phyloP scores from a whole-genome alignment of 1,140 invertebrate species.

The Drosophila prosaltans region DNA sequence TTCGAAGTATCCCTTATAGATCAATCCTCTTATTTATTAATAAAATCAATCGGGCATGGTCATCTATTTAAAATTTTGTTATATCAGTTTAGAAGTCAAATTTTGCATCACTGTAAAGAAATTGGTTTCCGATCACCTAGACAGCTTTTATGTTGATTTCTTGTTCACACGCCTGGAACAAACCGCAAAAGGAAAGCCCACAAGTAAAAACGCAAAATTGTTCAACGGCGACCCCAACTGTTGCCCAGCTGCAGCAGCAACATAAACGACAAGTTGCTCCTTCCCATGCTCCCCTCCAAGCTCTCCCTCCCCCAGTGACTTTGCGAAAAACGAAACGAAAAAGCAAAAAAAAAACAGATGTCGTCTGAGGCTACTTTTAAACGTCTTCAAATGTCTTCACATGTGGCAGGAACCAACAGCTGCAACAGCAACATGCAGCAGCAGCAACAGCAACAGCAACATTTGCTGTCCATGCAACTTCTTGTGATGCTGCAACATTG shows the following conservation, averaged over 20 bases:
- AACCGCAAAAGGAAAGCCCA: slow-evolving; percentile 74
- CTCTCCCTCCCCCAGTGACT: neutral
- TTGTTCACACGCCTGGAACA: slow-evolving; percentile 55
- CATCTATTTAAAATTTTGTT: too few relatives aligned
- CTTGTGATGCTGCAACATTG: slow-evolving; percentile 78
- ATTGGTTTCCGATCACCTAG: neutral
- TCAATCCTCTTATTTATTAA: too few relatives aligned
- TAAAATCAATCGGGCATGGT: too few relatives aligned
- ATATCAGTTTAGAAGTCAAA: too few relatives aligned
- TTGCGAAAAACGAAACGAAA: slow-evolving; percentile 10
- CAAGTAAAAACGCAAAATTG: slow-evolving; percentile 65
- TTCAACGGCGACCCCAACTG: slow-evolving; percentile 43
- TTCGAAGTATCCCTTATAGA: too few relatives aligned
- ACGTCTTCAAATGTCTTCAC: slow-evolving; percentile 39
- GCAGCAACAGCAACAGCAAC: slow-evolving; percentile 48
- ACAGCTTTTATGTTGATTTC: slow-evolving; percentile 21
- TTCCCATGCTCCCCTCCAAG: slow-evolving; percentile 31
- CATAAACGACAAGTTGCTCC: slow-evolving; percentile 40
- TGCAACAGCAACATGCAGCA: slow-evolving; percentile 75
- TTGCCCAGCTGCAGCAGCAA: slow-evolving; percentile 58
- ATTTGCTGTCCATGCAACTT: slow-evolving; percentile 55
- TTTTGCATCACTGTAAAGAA: neutral
- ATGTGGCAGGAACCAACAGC: slow-evolving; percentile 61
- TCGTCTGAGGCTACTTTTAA: slow-evolving; percentile 38
- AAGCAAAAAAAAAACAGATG: slow-evolving; percentile 59